These are phyloP conservation scores for Drosophila punjabiensis DNA, from an alignment of 1,140 invertebrate species.

Conservation along the genomic window DNA sequence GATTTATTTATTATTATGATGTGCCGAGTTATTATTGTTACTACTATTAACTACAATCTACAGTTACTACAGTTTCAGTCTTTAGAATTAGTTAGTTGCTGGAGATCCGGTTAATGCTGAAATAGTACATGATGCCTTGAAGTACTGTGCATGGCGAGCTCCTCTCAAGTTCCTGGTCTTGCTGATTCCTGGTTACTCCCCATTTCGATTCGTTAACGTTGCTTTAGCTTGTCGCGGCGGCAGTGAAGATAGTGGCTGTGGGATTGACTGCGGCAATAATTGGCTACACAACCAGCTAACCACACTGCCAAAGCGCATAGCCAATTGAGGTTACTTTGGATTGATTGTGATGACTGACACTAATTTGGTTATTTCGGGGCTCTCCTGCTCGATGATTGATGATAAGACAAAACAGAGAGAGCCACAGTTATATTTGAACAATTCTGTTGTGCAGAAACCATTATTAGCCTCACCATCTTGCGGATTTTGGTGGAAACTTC, in stretches of 20 bases:
- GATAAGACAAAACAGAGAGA: neutral
- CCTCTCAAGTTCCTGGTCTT: neutral
- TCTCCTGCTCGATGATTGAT: constrained; percentile 10
- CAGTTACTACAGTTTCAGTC: neutral
- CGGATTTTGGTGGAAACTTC: constrained; percentile 26
- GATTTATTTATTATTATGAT: neutral
- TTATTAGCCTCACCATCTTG: constrained; percentile 26
- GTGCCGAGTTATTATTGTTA: neutral
- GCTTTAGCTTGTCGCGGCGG: constrained; percentile 89
- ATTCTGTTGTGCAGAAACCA: constrained; percentile 12
- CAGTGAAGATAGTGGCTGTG: constrained; percentile 98
- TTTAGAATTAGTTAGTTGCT: neutral
- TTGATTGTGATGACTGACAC: constrained; percentile 20
- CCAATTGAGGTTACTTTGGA: constrained; percentile 68
- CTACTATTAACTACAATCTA: neutral
- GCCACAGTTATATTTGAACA: constrained; percentile 6
- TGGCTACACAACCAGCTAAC: constrained; percentile 98
- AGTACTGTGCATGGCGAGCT: neutral
- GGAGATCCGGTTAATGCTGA: neutral
- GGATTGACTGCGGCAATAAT: constrained; percentile 85
- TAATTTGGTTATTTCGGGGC: constrained; percentile 18
- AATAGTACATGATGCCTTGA: neutral
- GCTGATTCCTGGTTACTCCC: neutral
- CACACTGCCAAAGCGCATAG: constrained; percentile 96
- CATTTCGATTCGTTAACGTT: constrained; percentile 23